These are phyloP conservation scores for Parapsyche elsis DNA, from an alignment of 1,140 invertebrate species.

Conservation along the genomic window DNA sequence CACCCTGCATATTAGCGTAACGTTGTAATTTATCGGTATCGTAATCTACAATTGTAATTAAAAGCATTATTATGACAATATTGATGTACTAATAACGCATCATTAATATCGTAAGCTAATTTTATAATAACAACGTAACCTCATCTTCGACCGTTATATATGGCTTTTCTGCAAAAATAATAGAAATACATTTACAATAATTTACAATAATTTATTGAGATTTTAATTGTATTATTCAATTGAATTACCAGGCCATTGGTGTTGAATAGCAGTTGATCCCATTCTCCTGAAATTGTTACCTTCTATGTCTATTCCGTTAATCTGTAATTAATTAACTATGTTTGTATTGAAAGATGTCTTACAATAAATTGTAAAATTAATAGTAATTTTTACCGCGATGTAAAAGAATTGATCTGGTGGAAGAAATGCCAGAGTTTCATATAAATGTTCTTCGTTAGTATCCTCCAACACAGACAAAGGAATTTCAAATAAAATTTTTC, in stretches of 20 bases:
- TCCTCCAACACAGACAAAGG: conserved; percentile 57
- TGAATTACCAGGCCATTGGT: conserved; percentile 60
- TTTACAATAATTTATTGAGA: background rate
- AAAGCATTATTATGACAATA: background rate
- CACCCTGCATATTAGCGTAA: conserved; percentile 57
- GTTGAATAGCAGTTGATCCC: conserved; percentile 62
- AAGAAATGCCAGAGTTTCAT: conserved; percentile 60
- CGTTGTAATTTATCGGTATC: background rate
- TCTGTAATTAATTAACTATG: conserved; percentile 56
- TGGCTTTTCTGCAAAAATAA: conserved; percentile 37
- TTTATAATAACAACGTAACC: conserved; percentile 5
- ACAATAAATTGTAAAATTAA: conserved; percentile 9
- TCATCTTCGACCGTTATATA: conserved; percentile 4
- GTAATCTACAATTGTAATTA: conserved; percentile 56
- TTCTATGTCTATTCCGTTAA: conserved; percentile 60
- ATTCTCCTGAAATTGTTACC: conserved; percentile 61
- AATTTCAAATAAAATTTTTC: conserved; percentile 62
- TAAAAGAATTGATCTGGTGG: conserved; percentile 65
- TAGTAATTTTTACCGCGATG: conserved; percentile 61
- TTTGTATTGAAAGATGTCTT: background rate
- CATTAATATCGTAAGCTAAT: background rate
- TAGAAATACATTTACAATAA: background rate
- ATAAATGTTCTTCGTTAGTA: conserved; percentile 52
- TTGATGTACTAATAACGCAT: background rate
- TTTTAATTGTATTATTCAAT: background rate